A percentile compares a stretch with the other conserved stretches of the same genome.
Evolutionary conservation across 2,113 vertebrate species (phyloP).

Genomic region (Acanthochromis polyacanthus): DNA sequence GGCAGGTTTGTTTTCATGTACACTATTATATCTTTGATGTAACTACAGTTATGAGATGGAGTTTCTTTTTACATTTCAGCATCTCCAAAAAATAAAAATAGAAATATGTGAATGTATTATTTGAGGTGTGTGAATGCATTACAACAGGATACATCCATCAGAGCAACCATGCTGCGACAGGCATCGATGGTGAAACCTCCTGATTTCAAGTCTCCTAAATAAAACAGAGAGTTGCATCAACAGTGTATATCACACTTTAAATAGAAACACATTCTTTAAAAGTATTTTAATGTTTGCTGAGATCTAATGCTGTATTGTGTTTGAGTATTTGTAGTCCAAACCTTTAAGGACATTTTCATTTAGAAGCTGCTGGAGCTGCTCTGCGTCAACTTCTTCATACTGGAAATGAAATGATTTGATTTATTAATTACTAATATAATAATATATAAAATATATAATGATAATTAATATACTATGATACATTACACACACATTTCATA

Average conservation of each 20-base stretch:
- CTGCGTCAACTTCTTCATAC: constrained; percentile 78
- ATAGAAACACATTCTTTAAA: neutral
- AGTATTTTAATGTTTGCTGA: neutral
- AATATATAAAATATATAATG: too few species aligned
- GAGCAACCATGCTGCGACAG: constrained; percentile 83
- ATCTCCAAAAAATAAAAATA: neutral
- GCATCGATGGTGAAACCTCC: constrained; percentile 80
- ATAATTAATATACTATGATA: too few species aligned
- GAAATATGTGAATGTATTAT: neutral
- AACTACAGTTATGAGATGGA: neutral
- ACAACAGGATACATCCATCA: constrained; percentile 85
- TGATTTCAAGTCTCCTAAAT: constrained; percentile 62
- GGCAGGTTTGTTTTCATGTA: accelerated
- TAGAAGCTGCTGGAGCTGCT: constrained; percentile 77
- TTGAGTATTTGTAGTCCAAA: neutral
- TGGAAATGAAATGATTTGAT: constrained; percentile 38
- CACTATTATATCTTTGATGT: neutral
- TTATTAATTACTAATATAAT: too few species aligned
- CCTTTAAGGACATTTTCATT: constrained; percentile 73
- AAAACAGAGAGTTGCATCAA: neutral
- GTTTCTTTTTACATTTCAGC: neutral
- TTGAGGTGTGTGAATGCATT: neutral
- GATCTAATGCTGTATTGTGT: neutral
- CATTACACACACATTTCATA: neutral
- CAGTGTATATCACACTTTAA: neutral